Conservation (phyloP, 2,113 vertebrate species). For the Cyprinodon tularosa region DNA sequence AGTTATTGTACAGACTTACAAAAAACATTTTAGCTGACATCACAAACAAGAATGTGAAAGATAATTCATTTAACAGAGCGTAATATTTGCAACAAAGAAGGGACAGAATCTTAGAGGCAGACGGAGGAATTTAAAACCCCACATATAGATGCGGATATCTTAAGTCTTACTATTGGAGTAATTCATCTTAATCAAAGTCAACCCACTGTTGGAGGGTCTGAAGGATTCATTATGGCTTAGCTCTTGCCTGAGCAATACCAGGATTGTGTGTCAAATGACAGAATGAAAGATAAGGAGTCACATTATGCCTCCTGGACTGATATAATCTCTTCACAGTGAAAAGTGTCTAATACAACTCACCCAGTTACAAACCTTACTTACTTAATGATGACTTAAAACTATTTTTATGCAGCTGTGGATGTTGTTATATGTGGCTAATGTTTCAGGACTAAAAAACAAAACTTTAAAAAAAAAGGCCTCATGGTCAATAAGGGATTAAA, state of each 20-base stretch:
- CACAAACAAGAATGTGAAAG: not conserved
- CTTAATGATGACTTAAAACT: constrained; percentile 1
- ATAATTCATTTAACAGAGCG: too few relatives aligned
- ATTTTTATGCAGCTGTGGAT: constrained; percentile 3
- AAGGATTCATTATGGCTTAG: constrained; percentile 30
- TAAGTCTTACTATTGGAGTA: constrained; percentile 10
- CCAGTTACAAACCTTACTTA: not conserved
- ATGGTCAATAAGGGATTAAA: too few relatives aligned
- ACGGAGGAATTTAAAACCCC: not conserved
- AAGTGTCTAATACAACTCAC: not conserved
- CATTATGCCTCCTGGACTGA: not conserved
- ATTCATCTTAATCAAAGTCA: constrained; percentile 28
- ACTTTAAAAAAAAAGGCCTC: too few relatives aligned
- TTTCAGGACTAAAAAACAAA: too few relatives aligned
- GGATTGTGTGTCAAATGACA: constrained; percentile 41
- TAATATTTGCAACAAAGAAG: constrained; percentile 2
- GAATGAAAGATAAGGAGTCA: constrained; percentile 14
- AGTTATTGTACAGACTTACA: not conserved
- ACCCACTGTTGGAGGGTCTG: constrained; percentile 4
- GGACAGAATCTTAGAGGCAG: constrained; percentile 15
- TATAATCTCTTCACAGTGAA: not conserved
- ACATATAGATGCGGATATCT: constrained; percentile 10
- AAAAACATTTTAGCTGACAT: not conserved
- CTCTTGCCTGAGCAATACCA: constrained; percentile 16
- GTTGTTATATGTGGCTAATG: not conserved